These are phyloP conservation scores for Teleopsis dalmanni DNA, from an alignment of 1,140 invertebrate species.

Conservation along the genomic window DNA sequence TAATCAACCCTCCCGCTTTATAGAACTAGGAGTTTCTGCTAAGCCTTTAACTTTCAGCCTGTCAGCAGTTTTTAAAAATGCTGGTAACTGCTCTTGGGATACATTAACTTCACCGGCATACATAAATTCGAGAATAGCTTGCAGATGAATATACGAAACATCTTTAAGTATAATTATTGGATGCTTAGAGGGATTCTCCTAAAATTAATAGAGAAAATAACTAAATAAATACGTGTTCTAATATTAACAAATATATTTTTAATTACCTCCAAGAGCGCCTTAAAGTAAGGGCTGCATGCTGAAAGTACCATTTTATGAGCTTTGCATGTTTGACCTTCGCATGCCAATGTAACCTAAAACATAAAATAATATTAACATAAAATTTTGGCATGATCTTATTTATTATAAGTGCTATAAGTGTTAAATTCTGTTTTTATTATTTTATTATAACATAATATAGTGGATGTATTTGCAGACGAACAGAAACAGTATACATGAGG, in stretches of 20 bases:
- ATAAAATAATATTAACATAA: slow-evolving; percentile 1
- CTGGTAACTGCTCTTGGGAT: slow-evolving; percentile 85
- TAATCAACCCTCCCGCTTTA: slow-evolving; percentile 64
- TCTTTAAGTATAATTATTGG: slow-evolving; percentile 92
- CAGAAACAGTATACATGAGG: too few relatives aligned
- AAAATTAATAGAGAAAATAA: slow-evolving; percentile 19
- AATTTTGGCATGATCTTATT: neutral
- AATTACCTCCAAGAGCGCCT: slow-evolving; percentile 75
- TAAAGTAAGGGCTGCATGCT: slow-evolving; percentile 88
- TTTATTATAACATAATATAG: too few relatives aligned
- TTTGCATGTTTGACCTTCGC: slow-evolving; percentile 88
- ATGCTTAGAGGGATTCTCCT: slow-evolving; percentile 93
- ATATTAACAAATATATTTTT: neutral
- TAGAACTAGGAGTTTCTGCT: slow-evolving; percentile 64
- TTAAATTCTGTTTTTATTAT: too few relatives aligned
- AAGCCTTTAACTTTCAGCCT: slow-evolving; percentile 86
- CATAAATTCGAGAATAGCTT: slow-evolving; percentile 92
- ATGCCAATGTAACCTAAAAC: slow-evolving; percentile 71
- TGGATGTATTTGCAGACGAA: too few relatives aligned
- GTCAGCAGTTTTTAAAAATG: slow-evolving; percentile 89
- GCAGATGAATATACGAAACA: slow-evolving; percentile 84
- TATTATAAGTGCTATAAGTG: neutral
- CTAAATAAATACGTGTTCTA: slow-evolving; percentile 1
- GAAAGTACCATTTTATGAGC: slow-evolving; percentile 93
- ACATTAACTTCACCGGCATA: slow-evolving; percentile 95